Evolutionary conservation across 2,797 vertebrate genomes (phyloP).

Genomic region (Pseudocheirus occidentalis): DNA sequence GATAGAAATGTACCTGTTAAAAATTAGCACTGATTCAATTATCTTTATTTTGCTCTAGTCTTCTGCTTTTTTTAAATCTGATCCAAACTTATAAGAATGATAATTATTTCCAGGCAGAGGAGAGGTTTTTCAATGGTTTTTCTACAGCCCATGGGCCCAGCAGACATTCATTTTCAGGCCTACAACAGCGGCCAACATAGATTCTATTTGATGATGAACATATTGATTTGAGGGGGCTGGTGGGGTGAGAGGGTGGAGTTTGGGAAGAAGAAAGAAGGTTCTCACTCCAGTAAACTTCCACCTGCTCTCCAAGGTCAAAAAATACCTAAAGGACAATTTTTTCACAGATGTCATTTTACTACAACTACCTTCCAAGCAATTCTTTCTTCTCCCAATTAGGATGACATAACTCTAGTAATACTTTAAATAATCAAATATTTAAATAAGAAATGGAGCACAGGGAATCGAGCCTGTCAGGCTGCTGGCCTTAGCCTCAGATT

Average conservation of each 20-base stretch:
- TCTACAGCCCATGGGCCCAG: conserved; percentile 12
- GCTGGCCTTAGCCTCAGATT: conserved; percentile 50
- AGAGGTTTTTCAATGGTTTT: conserved; percentile 49
- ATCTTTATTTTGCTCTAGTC: conserved; percentile 51
- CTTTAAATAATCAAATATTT: conserved; percentile 57
- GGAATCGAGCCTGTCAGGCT: conserved; percentile 36
- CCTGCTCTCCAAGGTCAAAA: conserved; percentile 58
- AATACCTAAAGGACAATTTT: conserved; percentile 61
- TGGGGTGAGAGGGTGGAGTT: not conserved
- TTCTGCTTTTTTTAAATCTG: conserved; percentile 26
- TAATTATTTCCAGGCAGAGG: conserved; percentile 52
- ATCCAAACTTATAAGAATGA: conserved; percentile 12
- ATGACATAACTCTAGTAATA: conserved; percentile 54
- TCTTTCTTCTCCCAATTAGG: conserved; percentile 48
- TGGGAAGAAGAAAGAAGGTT: conserved; percentile 2
- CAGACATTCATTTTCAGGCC: conserved; percentile 47
- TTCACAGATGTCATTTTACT: conserved; percentile 64
- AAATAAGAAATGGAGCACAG: conserved; percentile 64
- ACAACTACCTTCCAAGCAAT: conserved; percentile 60
- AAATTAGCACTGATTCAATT: conserved; percentile 5
- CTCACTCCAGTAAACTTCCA: conserved; percentile 49
- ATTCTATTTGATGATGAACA: conserved; percentile 69
- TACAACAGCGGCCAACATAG: conserved; percentile 8
- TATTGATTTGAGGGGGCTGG: conserved; percentile 42
- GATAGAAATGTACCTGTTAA: conserved; percentile 51